phyloP scores from a whole-genome alignment of 2,113 vertebrate species.

The Notechis scutatus region DNA sequence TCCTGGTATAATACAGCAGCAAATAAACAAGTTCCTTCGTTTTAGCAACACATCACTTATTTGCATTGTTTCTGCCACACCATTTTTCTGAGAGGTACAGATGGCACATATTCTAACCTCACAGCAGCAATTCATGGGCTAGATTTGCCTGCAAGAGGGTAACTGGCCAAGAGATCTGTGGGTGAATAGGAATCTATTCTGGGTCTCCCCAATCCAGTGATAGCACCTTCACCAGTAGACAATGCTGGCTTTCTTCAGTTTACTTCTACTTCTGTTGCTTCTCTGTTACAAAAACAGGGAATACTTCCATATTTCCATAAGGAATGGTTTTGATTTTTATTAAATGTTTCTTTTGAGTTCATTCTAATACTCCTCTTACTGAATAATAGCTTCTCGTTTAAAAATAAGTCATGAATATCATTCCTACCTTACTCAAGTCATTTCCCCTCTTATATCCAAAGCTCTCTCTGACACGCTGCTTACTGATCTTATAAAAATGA shows the following conservation, averaged over 20 bases:
- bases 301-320: neutral
- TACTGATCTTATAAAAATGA: neutral
- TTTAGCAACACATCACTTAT: neutral
- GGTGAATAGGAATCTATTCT: neutral
- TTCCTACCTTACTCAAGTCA: neutral
- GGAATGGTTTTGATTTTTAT: neutral
- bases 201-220: neutral
- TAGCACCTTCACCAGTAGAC: neutral
- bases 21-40: neutral
- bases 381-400: neutral
- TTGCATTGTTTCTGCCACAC: neutral
- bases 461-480: neutral
- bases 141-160: neutral
- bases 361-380: neutral
- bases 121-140: neutral
- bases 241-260: neutral
- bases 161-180: neutral
- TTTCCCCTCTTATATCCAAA: neutral
- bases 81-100: neutral
- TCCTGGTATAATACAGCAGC: neutral
- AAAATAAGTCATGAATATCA: neutral
- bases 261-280: neutral
- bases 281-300: neutral
- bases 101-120: neutral
- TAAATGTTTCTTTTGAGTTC: neutral